These are phyloP conservation scores for Dorcus hopei DNA, from an alignment of 2,888 invertebrate species.

Conservation along the genomic window DNA sequence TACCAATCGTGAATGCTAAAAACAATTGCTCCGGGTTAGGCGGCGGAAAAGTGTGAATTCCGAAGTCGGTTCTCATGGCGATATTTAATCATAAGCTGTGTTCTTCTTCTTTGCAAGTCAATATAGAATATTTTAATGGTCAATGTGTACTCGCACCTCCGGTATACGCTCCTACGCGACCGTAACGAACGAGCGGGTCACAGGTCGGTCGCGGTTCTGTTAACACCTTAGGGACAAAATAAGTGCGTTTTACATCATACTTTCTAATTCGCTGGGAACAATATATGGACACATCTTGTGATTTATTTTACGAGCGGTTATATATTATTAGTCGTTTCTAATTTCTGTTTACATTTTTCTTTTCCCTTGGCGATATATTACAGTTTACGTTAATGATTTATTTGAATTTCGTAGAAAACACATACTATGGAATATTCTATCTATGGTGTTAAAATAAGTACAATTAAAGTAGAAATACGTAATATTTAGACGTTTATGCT, in stretches of 20 bases:
- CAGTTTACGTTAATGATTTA: no score
- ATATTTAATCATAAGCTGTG: slow-evolving; percentile 19
- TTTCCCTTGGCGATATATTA: no score
- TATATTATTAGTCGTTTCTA: neutral
- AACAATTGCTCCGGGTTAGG: slow-evolving; percentile 15
- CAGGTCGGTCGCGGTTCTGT: slow-evolving; percentile 29
- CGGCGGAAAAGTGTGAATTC: slow-evolving; percentile 1
- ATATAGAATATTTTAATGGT: slow-evolving; percentile 25
- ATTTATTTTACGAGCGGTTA: neutral
- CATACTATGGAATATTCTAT: no score
- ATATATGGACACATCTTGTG: slow-evolving; percentile 2
- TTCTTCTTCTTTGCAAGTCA: slow-evolving; percentile 11
- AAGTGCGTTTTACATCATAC: slow-evolving; percentile 23
- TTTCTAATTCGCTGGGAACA: slow-evolving; percentile 17
- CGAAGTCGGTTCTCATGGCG: slow-evolving; percentile 16
- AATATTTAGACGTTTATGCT: no score
- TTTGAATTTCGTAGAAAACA: no score
- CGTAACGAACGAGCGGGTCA: slow-evolving; percentile 30
- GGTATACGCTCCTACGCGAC: slow-evolving; percentile 29
- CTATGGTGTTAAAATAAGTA: no score
- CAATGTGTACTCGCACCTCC: slow-evolving; percentile 20
- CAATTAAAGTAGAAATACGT: no score
- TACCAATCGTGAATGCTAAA: slow-evolving; percentile 15
- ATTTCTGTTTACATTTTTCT: no score
- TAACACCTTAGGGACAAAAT: slow-evolving; percentile 32